Evolutionary conservation across 1,140 invertebrate genomes (phyloP), one percentile per base, ranked within the genome.

Genomic region (Zaprionus vittiger): DNA sequence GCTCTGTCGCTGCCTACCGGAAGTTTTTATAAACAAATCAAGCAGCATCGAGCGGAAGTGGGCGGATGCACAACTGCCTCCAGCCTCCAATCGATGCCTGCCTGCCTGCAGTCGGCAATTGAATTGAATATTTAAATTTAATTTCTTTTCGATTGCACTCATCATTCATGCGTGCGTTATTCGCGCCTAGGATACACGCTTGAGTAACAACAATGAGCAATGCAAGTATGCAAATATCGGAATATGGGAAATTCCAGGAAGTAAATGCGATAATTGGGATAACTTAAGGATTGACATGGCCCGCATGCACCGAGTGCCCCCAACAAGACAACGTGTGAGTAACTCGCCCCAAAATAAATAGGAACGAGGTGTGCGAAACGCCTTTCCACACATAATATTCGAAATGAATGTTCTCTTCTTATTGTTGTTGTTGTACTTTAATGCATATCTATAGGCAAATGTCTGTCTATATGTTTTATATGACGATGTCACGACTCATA

Each of bases 11-110:
- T 34, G 57, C 80, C 67, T 79, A 81, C 86, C 86, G 86, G 86
- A 90, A 90, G 86, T 82, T 81, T 75, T 77, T 78, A 73, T 91
- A 90, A 90, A 90, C 85, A 90, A 85, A 90, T 85, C 85, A 90
- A 90, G 31, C 9, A 34, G 9, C 2, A 34, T 90, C 80, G 70
- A 81, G 81, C 84, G 84, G 84, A 89, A 87, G 84, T 80, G 74
- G 78, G 70, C 65, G 74, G 78, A 72, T 79, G 73, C 62, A 52
- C 20, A 22, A 22, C 47, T 20, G 17, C 20, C 47, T 20, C 47
- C 47, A 20, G 20, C 76, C 54, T 24, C 54, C 54, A 14, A 26
- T 24, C 14, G 54, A 66, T 71, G 75, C 69, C 52, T 65, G 65
- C 79, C 31, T 28, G 61, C 28, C 66, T 28, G 62, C 49, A 24